Percentiles rank a stretch among this genome's conserved stretches.
phyloP scores from a whole-genome alignment of 2,797 vertebrate genomes.

The Pantherophis alleghaniensis region DNA sequence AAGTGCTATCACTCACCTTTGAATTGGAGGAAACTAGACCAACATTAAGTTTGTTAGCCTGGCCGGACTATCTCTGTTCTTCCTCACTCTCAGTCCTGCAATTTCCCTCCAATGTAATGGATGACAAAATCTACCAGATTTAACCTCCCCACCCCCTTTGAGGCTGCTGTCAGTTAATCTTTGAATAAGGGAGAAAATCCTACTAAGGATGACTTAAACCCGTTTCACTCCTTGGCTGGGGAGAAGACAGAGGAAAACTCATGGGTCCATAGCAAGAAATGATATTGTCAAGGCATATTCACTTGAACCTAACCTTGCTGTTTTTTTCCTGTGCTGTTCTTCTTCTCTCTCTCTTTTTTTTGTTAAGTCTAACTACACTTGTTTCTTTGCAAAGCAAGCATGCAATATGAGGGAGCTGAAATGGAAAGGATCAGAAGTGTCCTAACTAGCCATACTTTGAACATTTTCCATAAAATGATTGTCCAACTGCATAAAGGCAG shows the following conservation, averaged over 20 bases:
- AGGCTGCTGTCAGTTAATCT: background rate
- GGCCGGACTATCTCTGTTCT: background rate
- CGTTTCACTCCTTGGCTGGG: background rate
- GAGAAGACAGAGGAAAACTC: background rate
- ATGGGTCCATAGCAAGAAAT: background rate
- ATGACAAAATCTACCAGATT: background rate
- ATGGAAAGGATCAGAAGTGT: background rate
- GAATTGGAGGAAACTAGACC: background rate
- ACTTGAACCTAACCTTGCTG: background rate
- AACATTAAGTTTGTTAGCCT: background rate
- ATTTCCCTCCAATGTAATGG: background rate
- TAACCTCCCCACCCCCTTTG: background rate
- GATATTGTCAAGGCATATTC: background rate
- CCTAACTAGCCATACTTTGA: background rate
- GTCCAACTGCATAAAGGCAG: background rate
- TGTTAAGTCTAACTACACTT: background rate
- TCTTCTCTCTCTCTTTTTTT: background rate
- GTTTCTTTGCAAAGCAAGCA: background rate
- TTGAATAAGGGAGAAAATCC: background rate
- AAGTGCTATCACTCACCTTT: background rate
- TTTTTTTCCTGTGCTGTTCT: background rate
- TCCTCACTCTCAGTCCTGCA: background rate
- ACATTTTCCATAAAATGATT: background rate
- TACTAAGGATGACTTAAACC: background rate
- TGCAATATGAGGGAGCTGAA: background rate